These are phyloP conservation scores for Trichomycterus rosablanca DNA, from an alignment of 2,113 vertebrate species.

Conservation along the genomic window DNA sequence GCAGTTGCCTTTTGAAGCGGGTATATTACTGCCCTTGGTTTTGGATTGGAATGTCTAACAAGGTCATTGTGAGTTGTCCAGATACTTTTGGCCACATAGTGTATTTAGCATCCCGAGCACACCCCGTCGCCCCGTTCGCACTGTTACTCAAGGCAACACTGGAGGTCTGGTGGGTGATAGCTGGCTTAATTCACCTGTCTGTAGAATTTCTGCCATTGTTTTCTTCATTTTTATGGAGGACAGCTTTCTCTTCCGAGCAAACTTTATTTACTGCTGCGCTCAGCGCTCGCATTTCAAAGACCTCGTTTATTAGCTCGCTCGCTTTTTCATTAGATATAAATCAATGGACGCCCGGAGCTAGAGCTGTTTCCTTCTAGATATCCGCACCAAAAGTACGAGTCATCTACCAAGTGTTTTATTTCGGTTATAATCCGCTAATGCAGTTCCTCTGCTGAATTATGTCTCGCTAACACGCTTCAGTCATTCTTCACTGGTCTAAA, in stretches of 20 bases:
- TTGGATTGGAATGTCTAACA: too few species aligned
- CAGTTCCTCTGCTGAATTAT: too few species aligned
- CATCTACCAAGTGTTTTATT: neutral
- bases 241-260: slow-evolving; percentile 20
- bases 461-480: too few species aligned
- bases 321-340: slow-evolving; percentile 42
- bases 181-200: neutral
- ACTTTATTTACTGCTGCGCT: slow-evolving; percentile 30
- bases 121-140: slow-evolving; percentile 2
- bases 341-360: slow-evolving; percentile 22
- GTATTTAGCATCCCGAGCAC: slow-evolving; percentile 10
- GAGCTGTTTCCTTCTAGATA: slow-evolving; percentile 24
- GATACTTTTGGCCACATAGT: too few species aligned
- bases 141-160: neutral
- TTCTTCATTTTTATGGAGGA: slow-evolving; percentile 1
- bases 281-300: slow-evolving; percentile 39
- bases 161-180: neutral
- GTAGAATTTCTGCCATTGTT: neutral
- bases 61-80: too few species aligned
- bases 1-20: too few species aligned
- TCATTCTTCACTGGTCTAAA: too few species aligned
- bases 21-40: too few species aligned
- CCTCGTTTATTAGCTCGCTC: slow-evolving; percentile 36
- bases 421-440: too few species aligned
- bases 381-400: neutral